Base-by-base conservation (phyloP, 2,113 vertebrate genomes). In the Mungos mungo region DNA sequence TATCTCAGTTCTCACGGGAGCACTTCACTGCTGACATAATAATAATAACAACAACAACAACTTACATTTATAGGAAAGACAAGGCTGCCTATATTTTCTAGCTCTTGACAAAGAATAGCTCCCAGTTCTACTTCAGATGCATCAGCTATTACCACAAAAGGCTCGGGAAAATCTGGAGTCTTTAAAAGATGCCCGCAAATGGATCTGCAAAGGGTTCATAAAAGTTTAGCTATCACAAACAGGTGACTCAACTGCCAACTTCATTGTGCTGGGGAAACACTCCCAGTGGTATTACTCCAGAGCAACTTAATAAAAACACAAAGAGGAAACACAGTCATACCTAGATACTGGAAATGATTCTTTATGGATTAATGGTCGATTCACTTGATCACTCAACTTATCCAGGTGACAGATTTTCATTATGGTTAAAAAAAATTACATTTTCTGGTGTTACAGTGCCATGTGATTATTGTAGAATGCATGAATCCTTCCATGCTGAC, bases 41-140 rank as follows among this genome's bases (percentile, higher is more conserved):
- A 98, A 98, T 93, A 97, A 98, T 1, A 98, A 98, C 50, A 98
- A 97, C 97, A 98, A 89, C 91, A 79, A 69, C 92, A 72, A 97
- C 98, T 96, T 98, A 98, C 96, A 96, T 98, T 98, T 97, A 98
- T 95, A 98, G 97, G 72, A 97, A 96, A 98, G 98, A 97, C 0
- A 3, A 96, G 90, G 95, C 77, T 77, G 96, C 98, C 97, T 98
- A 84, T 97, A 98, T 97, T 98, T 98, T 69, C 97, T 93, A 93
- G 95, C 88, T 98, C 97, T 95, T 97, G 97, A 96, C 88, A 97
- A 97, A 41, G 96, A 95, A 98, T 15, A 19, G 80, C 89, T 98
- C 94, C 81, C 88, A 93, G 93, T n/a, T 97, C 96, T 96, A 21
- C 76, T 97, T 97, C 92, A 95, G 94, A 97, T 52, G 77, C 79